These are phyloP conservation scores for Argya squamiceps DNA, from an alignment of 2,797 vertebrate species.

Conservation along the genomic window DNA sequence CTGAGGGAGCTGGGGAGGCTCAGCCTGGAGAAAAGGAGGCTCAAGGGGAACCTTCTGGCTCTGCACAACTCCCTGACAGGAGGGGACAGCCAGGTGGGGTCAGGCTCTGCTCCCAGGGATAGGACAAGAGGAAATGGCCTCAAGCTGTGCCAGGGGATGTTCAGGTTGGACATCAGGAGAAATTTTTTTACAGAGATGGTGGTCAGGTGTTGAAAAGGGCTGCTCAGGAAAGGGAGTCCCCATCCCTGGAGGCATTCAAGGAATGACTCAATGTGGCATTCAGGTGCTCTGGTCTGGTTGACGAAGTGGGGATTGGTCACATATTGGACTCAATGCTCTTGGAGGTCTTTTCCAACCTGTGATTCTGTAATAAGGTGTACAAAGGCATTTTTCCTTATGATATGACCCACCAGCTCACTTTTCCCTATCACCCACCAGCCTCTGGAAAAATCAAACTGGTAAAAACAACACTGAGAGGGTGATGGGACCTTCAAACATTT, in stretches of 20 bases:
- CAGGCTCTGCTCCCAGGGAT: accelerated
- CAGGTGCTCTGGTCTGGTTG: background rate
- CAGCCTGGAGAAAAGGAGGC: background rate
- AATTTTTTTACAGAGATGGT: background rate
- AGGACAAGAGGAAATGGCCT: background rate
- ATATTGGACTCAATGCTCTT: background rate
- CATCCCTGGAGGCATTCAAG: background rate
- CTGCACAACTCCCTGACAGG: background rate
- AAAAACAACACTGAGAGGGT: background rate
- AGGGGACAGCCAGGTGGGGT: accelerated
- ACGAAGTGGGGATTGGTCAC: background rate
- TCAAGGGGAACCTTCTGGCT: background rate
- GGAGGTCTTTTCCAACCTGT: background rate
- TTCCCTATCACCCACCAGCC: background rate
- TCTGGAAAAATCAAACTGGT: background rate
- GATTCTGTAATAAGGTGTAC: background rate
- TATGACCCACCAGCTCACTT: background rate
- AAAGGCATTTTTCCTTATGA: background rate
- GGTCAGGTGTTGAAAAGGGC: background rate
- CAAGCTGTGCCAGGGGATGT: background rate
- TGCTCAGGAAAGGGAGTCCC: background rate
- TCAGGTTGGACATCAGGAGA: background rate
- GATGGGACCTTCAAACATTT: background rate
- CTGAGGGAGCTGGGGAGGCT: background rate
- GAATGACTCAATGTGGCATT: background rate